Evolutionary conservation across 2,888 invertebrate species (phyloP).

Genomic region (Caenorhabditis sp.): DNA sequence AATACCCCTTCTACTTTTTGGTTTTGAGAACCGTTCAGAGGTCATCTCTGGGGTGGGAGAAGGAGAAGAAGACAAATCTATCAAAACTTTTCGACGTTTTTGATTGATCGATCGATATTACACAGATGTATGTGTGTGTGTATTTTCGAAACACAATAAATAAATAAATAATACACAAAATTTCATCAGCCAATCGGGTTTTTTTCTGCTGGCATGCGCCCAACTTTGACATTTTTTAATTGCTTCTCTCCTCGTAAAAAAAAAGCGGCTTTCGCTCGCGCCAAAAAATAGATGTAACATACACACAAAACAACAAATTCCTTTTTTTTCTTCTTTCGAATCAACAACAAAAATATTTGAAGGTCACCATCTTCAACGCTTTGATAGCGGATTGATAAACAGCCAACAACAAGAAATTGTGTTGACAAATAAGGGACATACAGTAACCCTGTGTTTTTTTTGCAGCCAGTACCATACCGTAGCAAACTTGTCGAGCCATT

Average conservation of each 20-base stretch:
- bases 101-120: not conserved
- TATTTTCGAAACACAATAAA: too few relatives aligned
- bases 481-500: constrained; percentile 64
- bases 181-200: not conserved
- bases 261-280: not conserved
- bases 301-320: not conserved
- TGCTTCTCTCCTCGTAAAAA: not conserved
- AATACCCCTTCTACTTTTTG: not conserved
- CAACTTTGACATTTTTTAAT: not conserved
- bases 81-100: not conserved
- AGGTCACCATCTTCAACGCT: not conserved
- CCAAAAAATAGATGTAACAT: not conserved
- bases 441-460: not conserved
- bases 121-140: too few relatives aligned
- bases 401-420: not conserved
- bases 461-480: constrained; percentile 69
- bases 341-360: not conserved
- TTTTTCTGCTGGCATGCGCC: not conserved
- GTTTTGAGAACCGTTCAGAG: not conserved
- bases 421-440: constrained; percentile 10
- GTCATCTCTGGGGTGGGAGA: not conserved
- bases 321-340: not conserved
- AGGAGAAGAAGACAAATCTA: not conserved
- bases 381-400: not conserved
- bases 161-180: not conserved